Percentiles rank a stretch among this genome's conserved stretches.
Conservation (phyloP, 2,113 vertebrate genomes). For the Indicator indicator region DNA sequence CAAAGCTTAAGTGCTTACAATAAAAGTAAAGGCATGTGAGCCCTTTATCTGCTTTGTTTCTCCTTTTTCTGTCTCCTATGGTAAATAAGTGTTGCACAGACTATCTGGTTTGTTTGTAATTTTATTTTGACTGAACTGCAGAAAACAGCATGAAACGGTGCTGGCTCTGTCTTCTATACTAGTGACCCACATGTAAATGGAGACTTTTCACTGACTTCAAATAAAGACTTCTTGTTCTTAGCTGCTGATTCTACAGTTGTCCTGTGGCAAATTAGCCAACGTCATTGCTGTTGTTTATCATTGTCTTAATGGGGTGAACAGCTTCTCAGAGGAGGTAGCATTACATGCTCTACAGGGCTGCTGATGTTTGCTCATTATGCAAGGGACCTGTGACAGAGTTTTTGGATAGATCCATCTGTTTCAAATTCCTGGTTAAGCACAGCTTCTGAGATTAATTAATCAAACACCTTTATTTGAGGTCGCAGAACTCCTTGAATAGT, state of each 20-base stretch:
- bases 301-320: neutral
- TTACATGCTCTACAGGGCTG: neutral
- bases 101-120: neutral
- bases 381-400: neutral
- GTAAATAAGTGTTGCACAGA: neutral
- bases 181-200: neutral
- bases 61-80: neutral
- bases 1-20: neutral
- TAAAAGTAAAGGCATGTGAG: slow-evolving; percentile 30
- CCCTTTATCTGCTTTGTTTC: neutral
- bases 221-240: neutral
- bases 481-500: neutral
- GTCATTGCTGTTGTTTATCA: neutral
- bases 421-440: neutral
- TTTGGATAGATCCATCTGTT: neutral
- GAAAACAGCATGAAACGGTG: neutral
- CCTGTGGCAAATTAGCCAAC: neutral
- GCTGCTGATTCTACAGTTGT: neutral
- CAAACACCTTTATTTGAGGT: neutral
- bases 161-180: neutral
- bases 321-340: neutral
- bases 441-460: neutral
- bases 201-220: neutral
- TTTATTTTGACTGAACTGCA: neutral
- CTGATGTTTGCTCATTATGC: neutral